Conservation (phyloP, 2,113 vertebrate species). For the Tichodroma muraria region DNA sequence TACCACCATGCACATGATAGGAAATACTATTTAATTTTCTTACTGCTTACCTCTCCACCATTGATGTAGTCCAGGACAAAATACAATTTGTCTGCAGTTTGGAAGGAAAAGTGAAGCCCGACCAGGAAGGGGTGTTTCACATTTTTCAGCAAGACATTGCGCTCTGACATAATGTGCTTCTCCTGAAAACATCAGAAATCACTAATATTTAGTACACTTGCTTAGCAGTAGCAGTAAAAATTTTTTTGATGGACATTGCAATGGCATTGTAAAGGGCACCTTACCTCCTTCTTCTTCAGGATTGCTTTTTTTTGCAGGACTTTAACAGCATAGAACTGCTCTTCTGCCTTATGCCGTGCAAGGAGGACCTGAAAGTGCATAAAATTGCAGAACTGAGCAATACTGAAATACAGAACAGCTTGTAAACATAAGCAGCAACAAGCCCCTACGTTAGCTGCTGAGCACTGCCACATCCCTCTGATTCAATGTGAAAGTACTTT, state of each 20-base stretch:
- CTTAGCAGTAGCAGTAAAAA: background rate
- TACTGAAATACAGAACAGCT: background rate
- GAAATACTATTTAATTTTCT: slow-evolving; percentile 36
- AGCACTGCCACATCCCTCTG: background rate
- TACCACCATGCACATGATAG: slow-evolving; percentile 41
- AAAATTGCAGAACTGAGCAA: background rate
- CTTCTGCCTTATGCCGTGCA: slow-evolving; percentile 90
- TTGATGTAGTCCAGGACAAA: slow-evolving; percentile 98
- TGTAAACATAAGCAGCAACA: background rate
- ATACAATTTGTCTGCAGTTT: slow-evolving; percentile 94
- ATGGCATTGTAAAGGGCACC: background rate
- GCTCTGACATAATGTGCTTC: slow-evolving; percentile 98
- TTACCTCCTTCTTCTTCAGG: slow-evolving; percentile 97
- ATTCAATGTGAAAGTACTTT: background rate
- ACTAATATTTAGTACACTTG: background rate
- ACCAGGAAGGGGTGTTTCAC: slow-evolving; percentile 98
- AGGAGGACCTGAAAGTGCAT: slow-evolving; percentile 80
- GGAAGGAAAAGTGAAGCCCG: slow-evolving; percentile 96
- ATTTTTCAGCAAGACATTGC: slow-evolving; percentile 95
- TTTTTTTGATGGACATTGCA: background rate
- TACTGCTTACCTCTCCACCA: slow-evolving; percentile 89
- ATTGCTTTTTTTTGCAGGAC: slow-evolving; percentile 98
- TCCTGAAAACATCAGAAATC: slow-evolving; percentile 73
- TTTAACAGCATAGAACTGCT: slow-evolving; percentile 96
- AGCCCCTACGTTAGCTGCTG: background rate